These are phyloP conservation scores for Caenorhabditis sinica DNA, from an alignment of 2,888 invertebrate species.

Conservation along the genomic window DNA sequence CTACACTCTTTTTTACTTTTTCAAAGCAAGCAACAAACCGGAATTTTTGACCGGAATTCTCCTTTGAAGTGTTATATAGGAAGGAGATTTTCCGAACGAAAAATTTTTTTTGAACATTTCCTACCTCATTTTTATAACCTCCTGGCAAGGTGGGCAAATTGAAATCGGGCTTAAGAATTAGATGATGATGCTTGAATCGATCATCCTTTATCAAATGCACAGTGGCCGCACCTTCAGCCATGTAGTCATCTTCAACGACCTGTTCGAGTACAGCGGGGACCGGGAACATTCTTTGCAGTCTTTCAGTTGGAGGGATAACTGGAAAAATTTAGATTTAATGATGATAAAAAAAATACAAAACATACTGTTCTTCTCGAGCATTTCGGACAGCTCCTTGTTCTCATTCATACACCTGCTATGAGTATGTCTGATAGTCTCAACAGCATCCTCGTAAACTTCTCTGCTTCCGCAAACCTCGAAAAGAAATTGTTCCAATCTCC, in stretches of 20 bases:
- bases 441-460: background rate
- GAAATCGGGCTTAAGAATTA: background rate
- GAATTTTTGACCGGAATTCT: too few species aligned
- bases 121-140: too few species aligned
- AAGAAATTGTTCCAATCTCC: slow-evolving; percentile 7
- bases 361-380: background rate
- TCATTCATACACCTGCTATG: too few species aligned
- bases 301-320: slow-evolving; percentile 6
- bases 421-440: background rate
- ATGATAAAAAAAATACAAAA: too few species aligned
- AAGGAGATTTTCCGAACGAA: background rate
- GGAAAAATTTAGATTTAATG: too few species aligned
- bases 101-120: too few species aligned
- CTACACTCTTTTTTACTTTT: too few species aligned
- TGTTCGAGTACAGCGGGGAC: background rate
- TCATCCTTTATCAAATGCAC: background rate
- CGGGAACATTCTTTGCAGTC: background rate
- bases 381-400: background rate
- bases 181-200: background rate
- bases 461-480: background rate
- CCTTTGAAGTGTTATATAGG: too few species aligned
- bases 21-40: too few species aligned
- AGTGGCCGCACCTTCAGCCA: background rate
- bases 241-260: background rate
- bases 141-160: background rate